These are phyloP conservation scores for Campaea margaritaria DNA, from an alignment of 2,888 invertebrate species.

Conservation along the genomic window DNA sequence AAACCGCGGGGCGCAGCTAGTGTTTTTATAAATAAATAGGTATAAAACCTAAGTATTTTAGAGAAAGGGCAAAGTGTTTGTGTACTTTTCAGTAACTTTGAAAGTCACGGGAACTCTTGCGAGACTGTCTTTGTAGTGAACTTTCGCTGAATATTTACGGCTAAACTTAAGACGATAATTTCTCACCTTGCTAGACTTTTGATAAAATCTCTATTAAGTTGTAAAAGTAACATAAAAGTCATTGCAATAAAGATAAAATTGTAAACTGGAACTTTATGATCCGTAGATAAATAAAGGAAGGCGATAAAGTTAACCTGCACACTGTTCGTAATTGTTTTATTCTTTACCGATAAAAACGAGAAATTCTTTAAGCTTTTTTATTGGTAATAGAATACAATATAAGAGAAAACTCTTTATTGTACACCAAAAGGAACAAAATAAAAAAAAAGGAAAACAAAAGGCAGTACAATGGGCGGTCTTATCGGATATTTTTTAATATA, in stretches of 20 bases:
- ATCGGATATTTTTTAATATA: too few relatives aligned
- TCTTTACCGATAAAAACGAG: too few relatives aligned
- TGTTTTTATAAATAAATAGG: too few relatives aligned
- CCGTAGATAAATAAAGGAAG: background rate
- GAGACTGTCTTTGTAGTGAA: slow-evolving; percentile 1
- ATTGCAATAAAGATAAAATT: slow-evolving; percentile 6
- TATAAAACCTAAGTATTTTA: too few relatives aligned
- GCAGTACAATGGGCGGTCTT: too few relatives aligned
- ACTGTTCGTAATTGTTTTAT: too few relatives aligned
- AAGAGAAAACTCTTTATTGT: too few relatives aligned
- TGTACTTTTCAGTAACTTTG: background rate
- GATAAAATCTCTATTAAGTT: slow-evolving; percentile 18
- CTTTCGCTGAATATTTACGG: slow-evolving; percentile 17
- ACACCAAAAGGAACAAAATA: too few relatives aligned
- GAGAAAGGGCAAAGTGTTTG: background rate
- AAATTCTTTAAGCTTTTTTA: too few relatives aligned
- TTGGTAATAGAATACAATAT: too few relatives aligned
- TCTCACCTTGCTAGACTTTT: slow-evolving; percentile 17
- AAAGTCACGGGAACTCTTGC: background rate
- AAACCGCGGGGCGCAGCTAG: too few relatives aligned
- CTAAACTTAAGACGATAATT: slow-evolving; percentile 18
- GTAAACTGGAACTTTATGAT: background rate
- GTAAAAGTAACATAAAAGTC: slow-evolving; percentile 14
- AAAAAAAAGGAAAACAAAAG: too few relatives aligned
- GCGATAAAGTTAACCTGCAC: background rate